These are phyloP conservation scores for Zelostemma sp. DNA, from an alignment of 1,140 invertebrate genomes.

Conservation along the genomic window DNA sequence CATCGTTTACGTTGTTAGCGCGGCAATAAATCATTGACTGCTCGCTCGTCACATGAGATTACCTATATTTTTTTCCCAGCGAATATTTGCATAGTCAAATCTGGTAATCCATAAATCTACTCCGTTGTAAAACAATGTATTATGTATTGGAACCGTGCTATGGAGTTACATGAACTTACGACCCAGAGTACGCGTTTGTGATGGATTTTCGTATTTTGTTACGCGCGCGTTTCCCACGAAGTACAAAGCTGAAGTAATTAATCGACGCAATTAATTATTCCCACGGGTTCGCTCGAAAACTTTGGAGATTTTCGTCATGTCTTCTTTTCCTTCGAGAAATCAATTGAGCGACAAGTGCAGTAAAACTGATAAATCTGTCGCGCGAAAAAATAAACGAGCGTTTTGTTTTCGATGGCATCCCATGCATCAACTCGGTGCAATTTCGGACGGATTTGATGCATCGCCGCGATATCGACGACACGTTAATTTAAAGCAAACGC, in stretches of 20 bases:
- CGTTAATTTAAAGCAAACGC: constrained; percentile 63
- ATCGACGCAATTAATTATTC: not conserved
- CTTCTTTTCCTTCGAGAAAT: too few species aligned
- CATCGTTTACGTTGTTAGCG: constrained; percentile 24
- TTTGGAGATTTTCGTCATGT: too few species aligned
- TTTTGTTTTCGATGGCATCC: constrained; percentile 35
- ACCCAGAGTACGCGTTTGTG: not conserved
- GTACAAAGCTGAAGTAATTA: too few species aligned
- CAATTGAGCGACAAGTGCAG: too few species aligned
- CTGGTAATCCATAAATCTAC: constrained; percentile 2
- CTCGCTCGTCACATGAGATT: constrained; percentile 32
- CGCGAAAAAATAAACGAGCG: constrained; percentile 33
- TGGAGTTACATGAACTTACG: constrained; percentile 8
- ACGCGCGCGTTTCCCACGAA: too few species aligned
- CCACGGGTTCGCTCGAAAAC: not conserved
- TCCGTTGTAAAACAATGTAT: constrained; percentile 4
- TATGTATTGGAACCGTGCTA: constrained; percentile 1
- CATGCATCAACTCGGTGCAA: constrained; percentile 59
- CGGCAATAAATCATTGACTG: constrained; percentile 22
- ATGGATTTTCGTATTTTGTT: not conserved
- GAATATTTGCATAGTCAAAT: constrained; percentile 19
- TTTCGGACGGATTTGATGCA: constrained; percentile 63
- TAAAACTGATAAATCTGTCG: too few species aligned
- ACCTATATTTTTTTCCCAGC: constrained; percentile 21
- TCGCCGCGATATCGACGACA: constrained; percentile 63